Evolutionary conservation across 2,888 invertebrate species (phyloP).

Genomic region (Xestia ashworthii): DNA sequence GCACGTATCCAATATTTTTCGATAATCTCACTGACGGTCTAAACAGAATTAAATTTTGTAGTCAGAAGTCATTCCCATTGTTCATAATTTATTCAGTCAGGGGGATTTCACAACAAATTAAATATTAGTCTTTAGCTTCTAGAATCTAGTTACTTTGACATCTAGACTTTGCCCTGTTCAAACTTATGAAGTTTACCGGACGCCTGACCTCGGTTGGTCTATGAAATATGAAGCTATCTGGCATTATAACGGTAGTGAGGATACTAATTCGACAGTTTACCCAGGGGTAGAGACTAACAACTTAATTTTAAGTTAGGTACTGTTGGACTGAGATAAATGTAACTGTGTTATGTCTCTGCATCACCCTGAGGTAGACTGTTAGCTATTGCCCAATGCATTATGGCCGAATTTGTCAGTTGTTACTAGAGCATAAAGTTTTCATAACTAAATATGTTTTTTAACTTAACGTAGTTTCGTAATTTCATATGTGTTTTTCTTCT

Average conservation of each 20-base stretch:
- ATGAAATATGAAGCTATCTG: constrained; percentile 34
- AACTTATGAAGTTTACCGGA: constrained; percentile 11
- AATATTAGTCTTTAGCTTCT: constrained; percentile 11
- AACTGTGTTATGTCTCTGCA: too few relatives aligned
- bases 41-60: too few relatives aligned
- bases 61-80: background rate
- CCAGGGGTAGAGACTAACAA: background rate
- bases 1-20: too few relatives aligned
- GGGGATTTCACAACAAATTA: background rate
- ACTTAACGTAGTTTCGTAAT: too few relatives aligned
- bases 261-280: constrained; percentile 6
- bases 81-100: background rate
- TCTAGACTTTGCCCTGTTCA: constrained; percentile 18
- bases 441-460: too few relatives aligned
- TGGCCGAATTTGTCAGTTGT: too few relatives aligned
- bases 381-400: too few relatives aligned
- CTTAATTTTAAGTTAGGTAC: background rate
- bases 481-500: too few relatives aligned
- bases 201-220: constrained; percentile 6
- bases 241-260: background rate
- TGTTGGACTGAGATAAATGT: background rate
- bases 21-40: too few relatives aligned
- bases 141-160: background rate
- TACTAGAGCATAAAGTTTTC: too few relatives aligned
- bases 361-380: too few relatives aligned